These are phyloP conservation scores for Drosophila setosimentum DNA, from an alignment of 2,888 invertebrate genomes.

Conservation along the genomic window DNA sequence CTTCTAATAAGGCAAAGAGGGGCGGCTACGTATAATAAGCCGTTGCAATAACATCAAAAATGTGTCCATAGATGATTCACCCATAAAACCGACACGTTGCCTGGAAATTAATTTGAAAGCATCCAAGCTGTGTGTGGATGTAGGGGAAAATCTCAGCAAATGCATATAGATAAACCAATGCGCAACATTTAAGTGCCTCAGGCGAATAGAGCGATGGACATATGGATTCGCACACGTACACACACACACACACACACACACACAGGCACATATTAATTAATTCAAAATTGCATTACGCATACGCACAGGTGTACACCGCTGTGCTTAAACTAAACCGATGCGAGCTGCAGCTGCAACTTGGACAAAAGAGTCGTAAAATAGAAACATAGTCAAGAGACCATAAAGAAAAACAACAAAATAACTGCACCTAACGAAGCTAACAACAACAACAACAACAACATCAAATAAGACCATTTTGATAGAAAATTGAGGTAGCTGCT, in stretches of 20 bases:
- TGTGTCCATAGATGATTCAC: conserved; percentile 26
- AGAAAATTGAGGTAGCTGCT: conserved; percentile 57
- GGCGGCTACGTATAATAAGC: conserved; percentile 37
- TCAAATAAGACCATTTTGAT: conserved; percentile 49
- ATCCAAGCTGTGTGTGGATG: conserved; percentile 24
- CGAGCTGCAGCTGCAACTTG: conserved; percentile 37
- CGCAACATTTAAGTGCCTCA: conserved; percentile 69
- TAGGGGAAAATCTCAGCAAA: conserved; percentile 15
- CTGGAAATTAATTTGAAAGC: conserved; percentile 73
- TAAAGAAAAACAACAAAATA: conserved; percentile 57
- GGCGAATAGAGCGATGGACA: conserved; percentile 36
- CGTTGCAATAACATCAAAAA: conserved; percentile 45
- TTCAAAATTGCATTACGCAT: conserved; percentile 76
- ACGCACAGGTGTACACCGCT: conserved; percentile 69
- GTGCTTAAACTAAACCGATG: conserved; percentile 44
- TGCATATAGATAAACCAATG: conserved; percentile 64
- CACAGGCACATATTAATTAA: conserved; percentile 68
- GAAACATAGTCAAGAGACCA: conserved; percentile 54
- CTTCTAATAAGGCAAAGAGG: neutral
- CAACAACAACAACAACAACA: conserved; percentile 26
- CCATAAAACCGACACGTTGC: conserved; percentile 59
- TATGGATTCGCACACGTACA: conserved; percentile 8
- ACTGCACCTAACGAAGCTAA: conserved; percentile 20
- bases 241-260: neutral
- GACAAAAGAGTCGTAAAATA: conserved; percentile 74